Evolutionary conservation across 1,140 invertebrate species (phyloP).

Genomic region (Aphis gossypii): DNA sequence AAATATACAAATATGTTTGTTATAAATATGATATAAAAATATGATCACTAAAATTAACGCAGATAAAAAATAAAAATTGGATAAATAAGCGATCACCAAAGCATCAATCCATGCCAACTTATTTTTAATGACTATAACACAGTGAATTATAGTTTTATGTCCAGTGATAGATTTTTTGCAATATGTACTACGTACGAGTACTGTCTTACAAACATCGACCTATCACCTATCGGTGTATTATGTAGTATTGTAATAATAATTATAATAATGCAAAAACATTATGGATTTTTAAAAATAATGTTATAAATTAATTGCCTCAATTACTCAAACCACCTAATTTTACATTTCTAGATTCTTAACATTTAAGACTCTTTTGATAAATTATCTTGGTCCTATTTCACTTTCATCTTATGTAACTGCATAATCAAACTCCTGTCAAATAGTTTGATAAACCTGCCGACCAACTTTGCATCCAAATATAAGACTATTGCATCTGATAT

Average conservation of each 20-base stretch:
- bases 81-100: neutral
- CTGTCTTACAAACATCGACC: neutral
- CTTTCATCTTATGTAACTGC: too few relatives aligned
- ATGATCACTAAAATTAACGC: neutral
- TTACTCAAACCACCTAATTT: too few relatives aligned
- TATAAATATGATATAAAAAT: neutral
- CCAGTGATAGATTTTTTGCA: neutral
- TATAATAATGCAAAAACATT: neutral
- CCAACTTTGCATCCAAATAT: too few relatives aligned
- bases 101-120: neutral
- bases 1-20: neutral
- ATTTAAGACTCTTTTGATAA: too few relatives aligned
- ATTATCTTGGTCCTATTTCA: too few relatives aligned
- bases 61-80: neutral
- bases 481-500: too few relatives aligned
- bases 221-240: neutral
- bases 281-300: neutral
- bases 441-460: too few relatives aligned
- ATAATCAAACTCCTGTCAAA: too few relatives aligned
- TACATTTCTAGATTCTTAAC: too few relatives aligned
- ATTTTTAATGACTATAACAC: neutral
- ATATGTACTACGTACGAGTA: too few relatives aligned
- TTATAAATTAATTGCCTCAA: too few relatives aligned
- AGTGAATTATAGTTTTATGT: neutral
- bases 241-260: neutral